Conservation (phyloP, 1,140 invertebrate genomes). For the Ceratina japonica region DNA sequence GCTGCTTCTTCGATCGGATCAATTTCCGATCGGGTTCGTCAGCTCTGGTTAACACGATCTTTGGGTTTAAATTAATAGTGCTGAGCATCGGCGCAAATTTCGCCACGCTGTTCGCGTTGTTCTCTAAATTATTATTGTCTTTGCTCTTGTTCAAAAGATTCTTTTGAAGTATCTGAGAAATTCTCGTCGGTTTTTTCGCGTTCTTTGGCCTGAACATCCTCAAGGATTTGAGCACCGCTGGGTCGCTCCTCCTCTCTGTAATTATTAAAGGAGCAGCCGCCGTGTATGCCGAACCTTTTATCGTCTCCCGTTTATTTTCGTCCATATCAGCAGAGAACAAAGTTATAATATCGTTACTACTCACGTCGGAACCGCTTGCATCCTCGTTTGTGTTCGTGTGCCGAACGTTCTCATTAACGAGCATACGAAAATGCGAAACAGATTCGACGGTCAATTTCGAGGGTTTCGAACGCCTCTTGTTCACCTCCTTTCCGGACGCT, state of each 20-base stretch:
- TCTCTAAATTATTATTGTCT: slow-evolving; percentile 63
- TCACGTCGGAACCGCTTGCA: slow-evolving; percentile 73
- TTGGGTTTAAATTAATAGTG: slow-evolving; percentile 79
- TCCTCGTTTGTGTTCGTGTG: slow-evolving; percentile 65
- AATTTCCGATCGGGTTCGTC: slow-evolving; percentile 73
- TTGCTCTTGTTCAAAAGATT: slow-evolving; percentile 69
- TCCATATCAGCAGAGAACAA: slow-evolving; percentile 77
- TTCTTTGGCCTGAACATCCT: slow-evolving; percentile 80
- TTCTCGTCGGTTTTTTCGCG: slow-evolving; percentile 70
- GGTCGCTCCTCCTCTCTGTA: slow-evolving; percentile 79
- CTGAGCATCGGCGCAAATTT: slow-evolving; percentile 79
- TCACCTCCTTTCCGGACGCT: slow-evolving; percentile 56
- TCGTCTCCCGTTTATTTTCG: slow-evolving; percentile 76
- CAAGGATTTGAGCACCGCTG: slow-evolving; percentile 80
- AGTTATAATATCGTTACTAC: slow-evolving; percentile 76
- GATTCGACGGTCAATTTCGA: slow-evolving; percentile 71
- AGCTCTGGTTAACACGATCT: slow-evolving; percentile 78
- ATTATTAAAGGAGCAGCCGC: slow-evolving; percentile 73
- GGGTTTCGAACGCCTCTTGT: slow-evolving; percentile 65
- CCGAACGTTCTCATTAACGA: slow-evolving; percentile 73
- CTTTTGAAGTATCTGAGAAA: slow-evolving; percentile 62
- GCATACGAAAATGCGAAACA: slow-evolving; percentile 75
- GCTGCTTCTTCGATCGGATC: slow-evolving; percentile 67
- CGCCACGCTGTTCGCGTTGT: slow-evolving; percentile 53
- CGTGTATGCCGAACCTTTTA: slow-evolving; percentile 74